A percentile compares a stretch with the other conserved stretches of the same genome.
Conservation (phyloP, 1,140 invertebrate genomes). For the Steinernema feltiae region DNA sequence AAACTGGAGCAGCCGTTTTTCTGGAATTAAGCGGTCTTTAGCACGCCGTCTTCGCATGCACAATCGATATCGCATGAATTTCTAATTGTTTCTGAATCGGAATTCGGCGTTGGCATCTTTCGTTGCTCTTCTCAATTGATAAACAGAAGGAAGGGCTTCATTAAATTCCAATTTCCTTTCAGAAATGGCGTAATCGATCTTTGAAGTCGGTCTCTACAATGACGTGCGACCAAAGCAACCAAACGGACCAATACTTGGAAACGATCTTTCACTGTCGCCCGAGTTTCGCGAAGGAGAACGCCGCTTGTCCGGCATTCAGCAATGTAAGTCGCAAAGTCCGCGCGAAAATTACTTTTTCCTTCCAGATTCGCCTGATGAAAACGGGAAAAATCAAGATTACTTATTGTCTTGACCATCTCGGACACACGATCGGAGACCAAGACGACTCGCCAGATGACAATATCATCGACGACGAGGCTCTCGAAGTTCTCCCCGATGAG, state of each 20-base stretch:
- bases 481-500: not conserved
- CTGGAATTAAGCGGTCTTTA: too few relatives aligned
- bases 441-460: not conserved
- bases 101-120: too few relatives aligned
- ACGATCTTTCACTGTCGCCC: not conserved
- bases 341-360: not conserved
- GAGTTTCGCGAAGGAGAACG: not conserved
- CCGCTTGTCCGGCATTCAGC: not conserved
- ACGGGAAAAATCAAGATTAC: not conserved
- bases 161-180: not conserved
- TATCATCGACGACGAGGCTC: not conserved
- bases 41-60: too few relatives aligned
- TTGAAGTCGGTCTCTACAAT: not conserved
- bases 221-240: not conserved
- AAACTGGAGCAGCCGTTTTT: too few relatives aligned
- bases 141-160: not conserved
- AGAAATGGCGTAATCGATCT: slow-evolving; percentile 2
- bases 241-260: not conserved
- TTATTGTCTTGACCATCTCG: not conserved
- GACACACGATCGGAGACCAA: not conserved
- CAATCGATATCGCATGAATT: slow-evolving; percentile 1
- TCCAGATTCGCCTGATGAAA: not conserved
- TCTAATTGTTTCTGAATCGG: not conserved
- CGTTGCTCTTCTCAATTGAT: too few relatives aligned
- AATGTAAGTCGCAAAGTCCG: not conserved